Evolutionary conservation across 2,797 vertebrate species (phyloP).

Genomic region (Gymnoscopelus microlampas): DNA sequence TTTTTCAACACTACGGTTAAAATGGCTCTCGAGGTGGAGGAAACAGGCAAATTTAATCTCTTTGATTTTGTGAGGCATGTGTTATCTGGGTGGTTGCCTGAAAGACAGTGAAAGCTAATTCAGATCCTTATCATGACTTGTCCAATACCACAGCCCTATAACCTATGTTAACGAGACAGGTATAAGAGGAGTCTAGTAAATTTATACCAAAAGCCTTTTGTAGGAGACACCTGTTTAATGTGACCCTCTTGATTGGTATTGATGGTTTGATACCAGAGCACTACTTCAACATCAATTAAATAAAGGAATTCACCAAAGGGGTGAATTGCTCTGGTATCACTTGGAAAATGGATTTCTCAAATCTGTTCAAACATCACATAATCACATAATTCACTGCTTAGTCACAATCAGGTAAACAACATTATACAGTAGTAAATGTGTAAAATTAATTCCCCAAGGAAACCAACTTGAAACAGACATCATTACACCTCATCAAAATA

Average conservation of each 20-base stretch:
- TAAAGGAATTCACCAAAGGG: not conserved
- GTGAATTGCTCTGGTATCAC: not conserved
- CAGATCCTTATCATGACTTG: conserved; percentile 80
- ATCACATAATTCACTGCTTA: no score
- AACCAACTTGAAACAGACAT: no score
- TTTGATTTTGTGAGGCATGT: conserved; percentile 71
- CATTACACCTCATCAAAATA: no score
- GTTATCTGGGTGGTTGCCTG: conserved; percentile 73
- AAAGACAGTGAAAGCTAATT: conserved; percentile 80
- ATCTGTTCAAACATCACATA: not conserved
- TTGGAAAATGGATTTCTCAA: not conserved
- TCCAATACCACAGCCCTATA: conserved; percentile 70
- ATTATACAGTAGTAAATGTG: not conserved
- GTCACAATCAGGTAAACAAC: no score
- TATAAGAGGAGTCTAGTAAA: conserved; percentile 69
- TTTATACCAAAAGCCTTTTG: conserved; percentile 72
- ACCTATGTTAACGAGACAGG: conserved; percentile 67
- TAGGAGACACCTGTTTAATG: conserved; percentile 68
- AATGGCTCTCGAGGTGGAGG: conserved; percentile 71
- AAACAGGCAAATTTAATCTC: conserved; percentile 73
- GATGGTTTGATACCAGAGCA: conserved; percentile 11
- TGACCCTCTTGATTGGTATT: conserved; percentile 6
- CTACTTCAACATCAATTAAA: conserved; percentile 12
- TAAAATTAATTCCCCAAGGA: not conserved
- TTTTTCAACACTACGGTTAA: conserved; percentile 30